phyloP scores from a whole-genome alignment of 2,888 invertebrate genomes.

The Hymenopus coronatus region DNA sequence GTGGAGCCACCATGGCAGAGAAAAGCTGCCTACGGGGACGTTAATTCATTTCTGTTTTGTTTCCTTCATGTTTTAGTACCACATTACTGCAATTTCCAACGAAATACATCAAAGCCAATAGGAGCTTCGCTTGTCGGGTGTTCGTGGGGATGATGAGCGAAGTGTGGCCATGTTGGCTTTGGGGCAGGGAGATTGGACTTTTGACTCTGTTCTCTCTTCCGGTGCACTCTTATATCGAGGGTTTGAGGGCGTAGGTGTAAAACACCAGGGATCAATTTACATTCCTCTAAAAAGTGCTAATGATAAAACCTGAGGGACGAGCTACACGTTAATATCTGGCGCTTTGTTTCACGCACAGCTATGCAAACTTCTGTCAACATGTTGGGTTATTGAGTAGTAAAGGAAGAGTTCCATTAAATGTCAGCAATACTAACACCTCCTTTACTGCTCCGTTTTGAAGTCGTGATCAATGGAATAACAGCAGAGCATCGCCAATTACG shows the following conservation, averaged over 20 bases:
- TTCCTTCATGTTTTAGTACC: background rate
- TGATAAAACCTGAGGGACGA: background rate
- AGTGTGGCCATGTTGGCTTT: background rate
- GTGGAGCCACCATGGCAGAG: background rate
- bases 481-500: too few species aligned
- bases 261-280: background rate
- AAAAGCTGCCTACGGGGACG: background rate
- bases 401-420: too few species aligned
- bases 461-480: too few species aligned
- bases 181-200: background rate
- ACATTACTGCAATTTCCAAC: background rate
- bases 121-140: background rate
- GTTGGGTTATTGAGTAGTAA: too few species aligned
- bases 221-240: background rate
- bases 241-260: background rate
- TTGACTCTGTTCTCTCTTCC: background rate
- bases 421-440: too few species aligned
- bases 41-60: constrained; percentile 13
- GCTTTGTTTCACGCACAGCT: background rate
- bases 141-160: background rate
- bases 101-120: background rate
- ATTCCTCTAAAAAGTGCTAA: background rate
- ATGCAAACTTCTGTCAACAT: background rate
- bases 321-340: background rate
- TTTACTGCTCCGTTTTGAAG: too few species aligned